Evolutionary conservation across 2,113 vertebrate species (phyloP).

Genomic region (Paramormyrops kingsleyae): DNA sequence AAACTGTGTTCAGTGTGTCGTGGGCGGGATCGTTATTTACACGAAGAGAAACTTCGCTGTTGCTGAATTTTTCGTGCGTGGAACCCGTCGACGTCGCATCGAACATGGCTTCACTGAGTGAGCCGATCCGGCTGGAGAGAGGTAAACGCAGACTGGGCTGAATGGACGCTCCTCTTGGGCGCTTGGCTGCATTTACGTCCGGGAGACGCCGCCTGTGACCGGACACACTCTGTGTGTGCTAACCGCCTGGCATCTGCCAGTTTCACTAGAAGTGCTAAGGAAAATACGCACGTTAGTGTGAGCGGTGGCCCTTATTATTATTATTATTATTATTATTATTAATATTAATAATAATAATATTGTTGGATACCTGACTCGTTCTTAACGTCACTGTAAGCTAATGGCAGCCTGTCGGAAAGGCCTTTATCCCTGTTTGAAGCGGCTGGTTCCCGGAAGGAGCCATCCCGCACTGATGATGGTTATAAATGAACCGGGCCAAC

Average conservation of each 20-base stretch:
- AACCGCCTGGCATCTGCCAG: neutral
- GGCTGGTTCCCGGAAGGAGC: neutral
- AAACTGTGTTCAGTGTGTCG: neutral
- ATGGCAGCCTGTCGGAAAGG: neutral
- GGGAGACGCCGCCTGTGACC: neutral
- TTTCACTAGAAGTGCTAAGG: neutral
- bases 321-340: neutral
- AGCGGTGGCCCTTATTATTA: neutral
- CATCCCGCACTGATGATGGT: neutral
- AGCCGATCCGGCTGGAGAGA: conserved; percentile 84
- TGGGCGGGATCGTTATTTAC: neutral
- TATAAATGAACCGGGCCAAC: neutral
- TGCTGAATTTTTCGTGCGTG: neutral
- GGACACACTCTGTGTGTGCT: neutral
- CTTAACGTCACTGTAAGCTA: neutral
- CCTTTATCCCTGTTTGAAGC: neutral
- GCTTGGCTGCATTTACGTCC: neutral
- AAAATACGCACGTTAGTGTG: neutral
- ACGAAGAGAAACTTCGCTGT: neutral
- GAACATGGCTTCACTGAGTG: conserved; percentile 75
- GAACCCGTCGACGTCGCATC: neutral
- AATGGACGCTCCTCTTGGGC: neutral
- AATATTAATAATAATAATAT: neutral
- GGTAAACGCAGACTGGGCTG: conserved; percentile 58
- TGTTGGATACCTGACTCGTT: neutral